Evolutionary conservation across 2,797 vertebrate species (phyloP).

Genomic region (Muraenolepis orangiensis): DNA sequence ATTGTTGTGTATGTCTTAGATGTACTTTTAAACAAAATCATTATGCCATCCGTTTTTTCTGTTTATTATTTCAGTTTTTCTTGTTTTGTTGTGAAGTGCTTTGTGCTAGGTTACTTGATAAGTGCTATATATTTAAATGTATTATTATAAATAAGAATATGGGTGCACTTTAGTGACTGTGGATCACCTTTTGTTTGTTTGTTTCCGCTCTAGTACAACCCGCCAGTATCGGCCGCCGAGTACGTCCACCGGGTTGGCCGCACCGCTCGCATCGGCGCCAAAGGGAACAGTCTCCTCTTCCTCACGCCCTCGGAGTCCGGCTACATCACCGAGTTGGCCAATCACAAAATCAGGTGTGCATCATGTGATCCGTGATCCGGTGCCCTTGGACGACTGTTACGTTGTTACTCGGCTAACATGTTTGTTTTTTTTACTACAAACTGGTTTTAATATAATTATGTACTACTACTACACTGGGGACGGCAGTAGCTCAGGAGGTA

Average conservation of each 20-base stretch:
- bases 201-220: conserved; percentile 76
- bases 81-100: too few species aligned
- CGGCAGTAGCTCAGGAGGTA: too few species aligned
- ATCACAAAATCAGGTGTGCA: conserved; percentile 92
- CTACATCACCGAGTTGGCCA: conserved; percentile 85
- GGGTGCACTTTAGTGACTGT: not conserved
- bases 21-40: too few species aligned
- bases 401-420: not conserved
- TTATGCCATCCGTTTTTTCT: too few species aligned
- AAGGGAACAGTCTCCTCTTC: conserved; percentile 88
- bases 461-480: too few species aligned
- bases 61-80: too few species aligned
- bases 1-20: too few species aligned
- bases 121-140: too few species aligned
- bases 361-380: not conserved
- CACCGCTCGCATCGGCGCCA: conserved; percentile 87
- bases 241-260: conserved; percentile 92
- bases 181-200: conserved; percentile 10
- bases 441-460: too few species aligned
- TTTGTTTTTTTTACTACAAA: not conserved
- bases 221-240: conserved; percentile 81
- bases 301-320: conserved; percentile 86
- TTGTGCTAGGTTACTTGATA: too few species aligned
- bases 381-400: not conserved
- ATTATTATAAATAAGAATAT: not conserved